Evolutionary conservation across 2,888 invertebrate genomes (phyloP).

Genomic region (Didymodactylos carnosus): DNA sequence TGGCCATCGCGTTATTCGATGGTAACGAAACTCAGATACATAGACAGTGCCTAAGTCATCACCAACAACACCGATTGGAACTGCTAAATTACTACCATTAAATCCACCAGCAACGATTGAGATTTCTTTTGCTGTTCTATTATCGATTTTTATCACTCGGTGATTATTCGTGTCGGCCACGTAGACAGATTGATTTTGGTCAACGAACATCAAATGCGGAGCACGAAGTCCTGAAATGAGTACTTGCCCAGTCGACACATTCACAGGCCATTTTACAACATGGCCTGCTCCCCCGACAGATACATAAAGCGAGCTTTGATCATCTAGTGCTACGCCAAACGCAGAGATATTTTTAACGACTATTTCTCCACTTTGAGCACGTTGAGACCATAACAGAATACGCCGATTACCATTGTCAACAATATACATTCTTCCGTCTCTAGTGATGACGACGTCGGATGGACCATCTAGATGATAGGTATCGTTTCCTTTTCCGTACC

Average conservation of each 20-base stretch:
- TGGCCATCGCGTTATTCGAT: background rate
- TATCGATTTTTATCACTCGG: background rate
- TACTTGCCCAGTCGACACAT: background rate
- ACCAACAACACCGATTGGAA: background rate
- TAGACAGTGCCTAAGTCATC: too few relatives aligned
- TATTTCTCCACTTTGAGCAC: background rate
- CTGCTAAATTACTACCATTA: background rate
- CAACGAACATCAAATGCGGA: background rate
- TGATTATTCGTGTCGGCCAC: background rate
- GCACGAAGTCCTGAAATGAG: background rate
- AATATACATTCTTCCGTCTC: background rate
- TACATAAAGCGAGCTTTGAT: background rate
- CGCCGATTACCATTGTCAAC: background rate
- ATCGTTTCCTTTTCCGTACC: too few relatives aligned
- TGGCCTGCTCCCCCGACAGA: background rate
- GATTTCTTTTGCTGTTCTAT: background rate
- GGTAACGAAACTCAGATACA: background rate
- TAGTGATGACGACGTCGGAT: background rate
- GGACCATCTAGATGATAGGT: background rate
- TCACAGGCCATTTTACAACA: background rate
- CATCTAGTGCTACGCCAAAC: too few relatives aligned
- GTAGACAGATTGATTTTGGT: background rate
- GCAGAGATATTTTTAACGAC: background rate
- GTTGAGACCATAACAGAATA: background rate
- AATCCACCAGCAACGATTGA: background rate